Conservation (phyloP, 2,888 invertebrate species). For the Cotesia congregata region DNA sequence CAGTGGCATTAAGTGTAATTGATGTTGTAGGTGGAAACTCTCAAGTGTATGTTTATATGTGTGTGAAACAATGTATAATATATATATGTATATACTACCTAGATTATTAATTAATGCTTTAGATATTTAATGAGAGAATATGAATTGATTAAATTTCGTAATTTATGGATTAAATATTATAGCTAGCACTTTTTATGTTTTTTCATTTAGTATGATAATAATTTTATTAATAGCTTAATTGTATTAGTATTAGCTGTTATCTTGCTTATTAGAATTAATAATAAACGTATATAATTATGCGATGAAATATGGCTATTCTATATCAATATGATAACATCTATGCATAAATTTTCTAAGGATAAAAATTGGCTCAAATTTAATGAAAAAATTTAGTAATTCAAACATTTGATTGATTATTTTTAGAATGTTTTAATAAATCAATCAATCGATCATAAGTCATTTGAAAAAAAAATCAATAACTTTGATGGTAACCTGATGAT, state of each 20-base stretch:
- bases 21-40: constrained; percentile 31
- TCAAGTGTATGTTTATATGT: constrained; percentile 25
- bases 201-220: background rate
- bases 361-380: no score
- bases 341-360: no score
- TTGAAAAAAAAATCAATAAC: background rate
- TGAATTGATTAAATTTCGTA: background rate
- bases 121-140: background rate
- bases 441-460: background rate
- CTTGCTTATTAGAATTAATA: no score
- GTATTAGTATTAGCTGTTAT: no score
- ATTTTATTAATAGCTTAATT: no score
- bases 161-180: background rate
- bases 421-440: no score
- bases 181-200: background rate
- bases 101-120: background rate
- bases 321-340: no score
- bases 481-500: background rate
- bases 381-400: no score
- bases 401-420: no score
- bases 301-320: no score
- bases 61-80: background rate
- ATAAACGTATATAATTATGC: no score
- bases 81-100: background rate
- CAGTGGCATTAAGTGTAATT: constrained; percentile 38